Evolutionary conservation across 2,888 invertebrate species (phyloP), one percentile per base, ranked within the genome.

Genomic region (Melipona bicolor): DNA sequence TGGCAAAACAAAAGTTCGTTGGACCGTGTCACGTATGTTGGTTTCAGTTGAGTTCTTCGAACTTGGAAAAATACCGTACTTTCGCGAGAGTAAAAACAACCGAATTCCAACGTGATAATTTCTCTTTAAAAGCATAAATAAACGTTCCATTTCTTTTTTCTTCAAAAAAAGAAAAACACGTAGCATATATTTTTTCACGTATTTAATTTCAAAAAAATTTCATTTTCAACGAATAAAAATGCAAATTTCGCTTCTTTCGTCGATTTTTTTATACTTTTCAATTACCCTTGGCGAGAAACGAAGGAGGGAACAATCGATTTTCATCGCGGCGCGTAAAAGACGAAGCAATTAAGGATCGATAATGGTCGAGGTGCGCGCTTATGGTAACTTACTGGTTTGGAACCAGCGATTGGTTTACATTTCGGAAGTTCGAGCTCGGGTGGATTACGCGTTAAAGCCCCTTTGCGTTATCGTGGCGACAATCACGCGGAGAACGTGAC

Each of bases 401-500:
- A n/a, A 50, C 50, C 64, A 21, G 13, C 61, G 67, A 77, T 77
- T 52, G 76, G 72, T 77, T 72, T 80, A 68, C 61, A 68, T 77
- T 64, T 64, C 59, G 68, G 43, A 52, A 62, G 54, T 75, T 50
- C 32, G 67, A 71, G 75, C 67, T 82, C 67, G 4, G 17, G 9
- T 52, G 79, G 79, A 80, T 77, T 80, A 80, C 70, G 67, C 56
- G 76, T 76, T 74, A 79, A 80, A 76, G 76, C 72, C 75, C 68
- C 65, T 83, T 73, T 69, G 83, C 76, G 61, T 83, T 80, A 77
- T 80, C 83, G 56, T 49, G 76, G 76, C 72, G 75, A 49, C 49
- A 80, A 77, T 80, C 80, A 73, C 69, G 72, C 75, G 56, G 80
- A 43, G 76, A 65, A 83, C 83, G 80, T 83, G 82, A 82, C 82